Evolutionary conservation across 30 jellyfish, hydroid and myxozoan genomes (phyloP), one percentile per base, ranked within the genome.

Genomic region (Cassiopea xamachana): DNA sequence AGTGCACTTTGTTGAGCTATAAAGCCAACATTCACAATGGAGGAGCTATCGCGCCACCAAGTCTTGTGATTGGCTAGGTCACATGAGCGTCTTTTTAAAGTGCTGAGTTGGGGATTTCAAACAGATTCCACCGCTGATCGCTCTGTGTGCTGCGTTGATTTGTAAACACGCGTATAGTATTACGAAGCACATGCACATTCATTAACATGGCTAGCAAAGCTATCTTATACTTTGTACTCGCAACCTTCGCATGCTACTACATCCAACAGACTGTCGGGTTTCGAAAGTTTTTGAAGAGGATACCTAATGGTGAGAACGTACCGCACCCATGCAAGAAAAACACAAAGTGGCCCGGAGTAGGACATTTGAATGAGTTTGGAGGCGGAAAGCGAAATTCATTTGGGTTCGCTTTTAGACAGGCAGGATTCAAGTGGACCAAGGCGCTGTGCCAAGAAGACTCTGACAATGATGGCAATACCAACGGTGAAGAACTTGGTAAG

Each of bases 401-500:
- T 90, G 97, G 97, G 9, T 55, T 45, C 16, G 97, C 89, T 9
- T 90, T 90, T 50, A 69, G 27, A 47, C 43, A 49, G 10, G 97
- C 97, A 3, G 97, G 93, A 13, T 69, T 27, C 74, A 82, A 62
- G 77, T 90, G 97, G 97, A 90, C 97, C 67, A 77, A 71, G 64
- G 68, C 71, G 2, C 83, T 90, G 4, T 90, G 97, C 70, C 77
- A 72, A 58, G 93, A 88, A 48, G 97, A 90, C 77, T 90, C 97
- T 1, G 97, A 90, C 45, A 69, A 80, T 2, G 97, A 90, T 78
- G 97, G 97, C 0, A 82, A 83, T 27, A 62, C 87, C n/a, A 90
- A 90, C 60, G 97, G 97, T 48, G 93, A 82, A 27, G 97, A 90
- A 47, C 90, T 90, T 4, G 97, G 97, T 78, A 90, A 80, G 89